Base-by-base conservation (phyloP, 2,888 invertebrate species). In the Agonopterix heracliana region DNA sequence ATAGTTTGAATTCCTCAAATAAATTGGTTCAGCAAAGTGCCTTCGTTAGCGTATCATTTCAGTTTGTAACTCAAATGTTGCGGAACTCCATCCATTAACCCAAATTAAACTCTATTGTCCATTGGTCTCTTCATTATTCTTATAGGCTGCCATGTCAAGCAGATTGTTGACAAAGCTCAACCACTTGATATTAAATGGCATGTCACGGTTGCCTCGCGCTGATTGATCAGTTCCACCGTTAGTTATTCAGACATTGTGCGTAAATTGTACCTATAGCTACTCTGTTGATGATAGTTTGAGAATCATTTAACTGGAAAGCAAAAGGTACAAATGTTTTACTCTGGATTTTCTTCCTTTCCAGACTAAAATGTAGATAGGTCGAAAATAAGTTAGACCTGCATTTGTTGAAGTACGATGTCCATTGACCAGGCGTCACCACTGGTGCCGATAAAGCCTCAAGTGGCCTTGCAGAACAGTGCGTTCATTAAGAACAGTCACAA, bases 401-500 rank as follows among this genome's bases (percentile, higher is more conserved):
- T 60, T 71, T 71, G 26, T 26, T 26, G 26, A 26, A 74, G 69
- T 78, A 88, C 78, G 80, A 88, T 89, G 89, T 89, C 89, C 69
- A 80, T 89, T 76, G 88, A 89, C 67, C 89, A 88, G 77, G 85
- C 88, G 54, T 87, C 89, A 49, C 88, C 89, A 60, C 64, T 89
- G 64, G 89, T 89, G 72, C 89, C 89, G 50, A 89, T 89, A 66
- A 89, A 84, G 65, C 89, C 89, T 46, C 89, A 89, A 74, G 79
- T 88, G 51, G 63, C 78, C 46, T 69, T 80, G 58, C 83, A 88
- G 64, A 89, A 89, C 66, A 82, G 82, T 63, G 74, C 84, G 49
- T 89, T 89, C 57, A 84, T 89, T 64, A 89, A 89, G 71, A 89
- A 89, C 68, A 89, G 85, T 57, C 89, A 89, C 64, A 88, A 89